phyloP scores from a whole-genome alignment of 1,140 invertebrate genomes.

The Pseudomyrmex gracilis region DNA sequence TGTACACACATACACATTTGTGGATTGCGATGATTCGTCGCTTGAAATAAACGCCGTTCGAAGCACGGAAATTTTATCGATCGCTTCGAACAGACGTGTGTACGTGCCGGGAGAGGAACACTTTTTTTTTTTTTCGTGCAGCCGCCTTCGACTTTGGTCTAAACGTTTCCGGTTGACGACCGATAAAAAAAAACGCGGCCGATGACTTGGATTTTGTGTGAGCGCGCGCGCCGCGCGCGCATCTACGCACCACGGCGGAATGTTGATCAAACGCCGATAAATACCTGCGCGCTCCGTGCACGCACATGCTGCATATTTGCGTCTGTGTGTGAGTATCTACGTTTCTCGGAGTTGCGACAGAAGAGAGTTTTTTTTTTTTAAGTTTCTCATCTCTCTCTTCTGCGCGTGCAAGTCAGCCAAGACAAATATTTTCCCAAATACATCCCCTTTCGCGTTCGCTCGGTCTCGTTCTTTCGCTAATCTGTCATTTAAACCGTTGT shows the following conservation, averaged over 20 bases:
- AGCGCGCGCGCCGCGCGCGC: slow-evolving; percentile 63
- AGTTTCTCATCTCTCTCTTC: not conserved
- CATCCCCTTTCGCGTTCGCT: not conserved
- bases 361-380: not conserved
- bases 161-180: slow-evolving; percentile 68
- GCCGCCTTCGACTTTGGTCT: slow-evolving; percentile 25
- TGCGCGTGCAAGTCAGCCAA: slow-evolving; percentile 43
- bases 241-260: slow-evolving; percentile 66
- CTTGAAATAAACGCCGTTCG: slow-evolving; percentile 34
- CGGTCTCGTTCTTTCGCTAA: slow-evolving; percentile 21
- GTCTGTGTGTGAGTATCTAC: not conserved
- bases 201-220: slow-evolving; percentile 71
- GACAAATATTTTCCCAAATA: slow-evolving; percentile 36
- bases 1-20: not conserved
- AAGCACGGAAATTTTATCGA: slow-evolving; percentile 67
- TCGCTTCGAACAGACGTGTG: slow-evolving; percentile 45
- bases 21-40: slow-evolving; percentile 22
- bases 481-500: slow-evolving; percentile 35
- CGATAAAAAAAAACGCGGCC: slow-evolving; percentile 73
- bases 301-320: slow-evolving; percentile 20
- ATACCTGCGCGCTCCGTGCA: slow-evolving; percentile 57
- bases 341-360: not conserved
- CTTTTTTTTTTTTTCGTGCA: slow-evolving; percentile 54
- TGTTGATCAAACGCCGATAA: slow-evolving; percentile 73
- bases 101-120: slow-evolving; percentile 24